Evolutionary conservation across 2,797 vertebrate species (phyloP), one percentile per base, ranked within the genome.

Genomic region (Gallirallus australis): DNA sequence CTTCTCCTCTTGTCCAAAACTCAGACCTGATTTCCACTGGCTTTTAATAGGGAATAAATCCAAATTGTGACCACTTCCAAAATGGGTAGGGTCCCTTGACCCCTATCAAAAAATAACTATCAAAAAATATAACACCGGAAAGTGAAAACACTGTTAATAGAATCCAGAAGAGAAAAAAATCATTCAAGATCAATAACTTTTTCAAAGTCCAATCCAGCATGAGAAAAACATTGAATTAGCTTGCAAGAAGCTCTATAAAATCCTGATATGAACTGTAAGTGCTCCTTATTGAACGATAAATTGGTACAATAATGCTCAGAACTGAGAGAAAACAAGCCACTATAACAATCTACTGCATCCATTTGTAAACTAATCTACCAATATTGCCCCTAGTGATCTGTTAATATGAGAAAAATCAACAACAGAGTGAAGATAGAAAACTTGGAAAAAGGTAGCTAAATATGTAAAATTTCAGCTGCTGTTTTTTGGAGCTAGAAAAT

Each of bases 241-340:
- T 97, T 95, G 63, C 63, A 96, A 93, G 76, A 91, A 95, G 86
- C 37, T 83, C 76, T 93, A 87, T 90, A 71, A 95, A 97, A 94
- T 94, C 73, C 52, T 89, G 12, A 15, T 84, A 75, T 92, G 66
- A 96, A 95, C 75, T 82, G 28, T 84, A 82, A 76, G 21, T 63
- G 83, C 61, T 93, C 66, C 21, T 90, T 88, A 94, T 37, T 94
- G 87, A 95, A 71, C 18, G 3, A 94, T 78, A 90, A 94, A 68
- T 48, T 93, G 89, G 65, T 63, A 81, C 70, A 79, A 80, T 59
- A 93, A 77, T 37, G 85, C 70, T 95, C 54, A 76, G 65, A 91
- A 91, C 39, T 61, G 79, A 83, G 56, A 78, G 59, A 63, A 92
- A 94, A 65, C 20, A 84, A 79, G n/a, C 3, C 15, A 48, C 57